Evolutionary conservation across 2,888 invertebrate genomes (phyloP).

Genomic region (Perdita meconis): DNA sequence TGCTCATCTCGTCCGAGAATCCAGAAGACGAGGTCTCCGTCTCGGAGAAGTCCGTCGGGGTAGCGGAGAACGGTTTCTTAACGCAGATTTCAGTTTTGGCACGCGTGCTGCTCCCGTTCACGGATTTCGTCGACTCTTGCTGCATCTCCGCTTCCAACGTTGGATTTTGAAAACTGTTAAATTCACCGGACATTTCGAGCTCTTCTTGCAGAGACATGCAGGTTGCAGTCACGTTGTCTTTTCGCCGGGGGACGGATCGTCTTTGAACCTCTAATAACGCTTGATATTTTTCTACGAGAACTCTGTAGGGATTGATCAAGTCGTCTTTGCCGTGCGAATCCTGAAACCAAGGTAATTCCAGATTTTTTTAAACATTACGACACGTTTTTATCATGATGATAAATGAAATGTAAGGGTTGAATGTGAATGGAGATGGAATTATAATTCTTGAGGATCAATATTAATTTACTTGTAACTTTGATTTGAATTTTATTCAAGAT

Average conservation of each 20-base stretch:
- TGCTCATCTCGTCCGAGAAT: conserved; percentile 92
- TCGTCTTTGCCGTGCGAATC: conserved; percentile 75
- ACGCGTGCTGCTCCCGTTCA: conserved; percentile 21
- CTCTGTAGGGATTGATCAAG: conserved; percentile 89
- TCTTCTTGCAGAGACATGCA: conserved; percentile 89
- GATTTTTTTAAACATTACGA: not conserved
- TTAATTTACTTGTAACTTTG: too few species aligned
- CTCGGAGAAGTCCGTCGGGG: conserved; percentile 93
- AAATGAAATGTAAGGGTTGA: too few species aligned
- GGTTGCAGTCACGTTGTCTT: conserved; percentile 74
- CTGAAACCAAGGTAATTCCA: conserved; percentile 69
- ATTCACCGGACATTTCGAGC: conserved; percentile 90
- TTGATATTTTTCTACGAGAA: conserved; percentile 93
- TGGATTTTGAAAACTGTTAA: conserved; percentile 86
- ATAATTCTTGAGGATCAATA: too few species aligned
- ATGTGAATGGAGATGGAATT: too few species aligned
- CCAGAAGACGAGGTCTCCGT: conserved; percentile 94
- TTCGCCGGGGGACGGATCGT: conserved; percentile 85
- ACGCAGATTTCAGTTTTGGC: conserved; percentile 57
- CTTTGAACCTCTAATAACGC: conserved; percentile 91
- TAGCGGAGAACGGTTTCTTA: conserved; percentile 86
- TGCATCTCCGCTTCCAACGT: conserved; percentile 62
- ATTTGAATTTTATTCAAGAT: too few species aligned
- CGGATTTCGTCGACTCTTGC: conserved; percentile 47
- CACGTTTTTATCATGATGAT: too few species aligned